Evolutionary conservation across 2,113 vertebrate species (phyloP).

Genomic region (Zosterops pallidus): DNA sequence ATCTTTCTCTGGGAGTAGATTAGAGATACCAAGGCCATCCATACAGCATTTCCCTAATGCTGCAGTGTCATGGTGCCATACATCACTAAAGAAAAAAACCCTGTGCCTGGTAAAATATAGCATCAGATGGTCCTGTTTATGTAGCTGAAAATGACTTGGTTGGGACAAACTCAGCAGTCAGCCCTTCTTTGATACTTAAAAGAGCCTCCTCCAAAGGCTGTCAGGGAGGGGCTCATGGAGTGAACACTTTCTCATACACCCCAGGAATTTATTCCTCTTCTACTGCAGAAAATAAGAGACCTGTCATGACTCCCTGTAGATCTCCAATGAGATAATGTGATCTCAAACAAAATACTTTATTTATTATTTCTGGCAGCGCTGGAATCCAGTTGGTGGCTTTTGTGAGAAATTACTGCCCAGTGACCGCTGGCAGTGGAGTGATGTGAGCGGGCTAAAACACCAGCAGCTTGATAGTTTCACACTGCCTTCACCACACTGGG

Average conservation of each 20-base stretch:
- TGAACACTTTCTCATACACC: neutral
- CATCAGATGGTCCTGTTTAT: neutral
- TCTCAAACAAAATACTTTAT: neutral
- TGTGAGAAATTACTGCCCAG: conserved; percentile 92
- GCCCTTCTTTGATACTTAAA: neutral
- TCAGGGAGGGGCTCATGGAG: neutral
- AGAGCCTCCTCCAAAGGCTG: neutral
- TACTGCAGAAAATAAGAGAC: neutral
- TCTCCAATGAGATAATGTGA: neutral
- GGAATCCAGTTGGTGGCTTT: conserved; percentile 96
- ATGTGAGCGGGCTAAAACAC: conserved; percentile 89
- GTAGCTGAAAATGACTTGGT: neutral
- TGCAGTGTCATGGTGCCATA: neutral
- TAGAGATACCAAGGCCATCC: neutral
- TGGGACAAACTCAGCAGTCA: neutral
- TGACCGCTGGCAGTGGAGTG: conserved; percentile 98
- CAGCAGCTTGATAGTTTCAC: conserved; percentile 83
- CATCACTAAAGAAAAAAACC: neutral
- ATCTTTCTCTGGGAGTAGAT: neutral
- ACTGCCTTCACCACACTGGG: conserved; percentile 90
- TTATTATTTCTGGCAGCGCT: conserved; percentile 79
- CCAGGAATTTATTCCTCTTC: neutral
- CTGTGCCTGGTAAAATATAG: neutral
- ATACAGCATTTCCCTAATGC: neutral
- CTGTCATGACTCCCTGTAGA: neutral